These are phyloP conservation scores for Glaucidium brasilianum DNA, from an alignment of 2,113 vertebrate genomes.

Conservation along the genomic window DNA sequence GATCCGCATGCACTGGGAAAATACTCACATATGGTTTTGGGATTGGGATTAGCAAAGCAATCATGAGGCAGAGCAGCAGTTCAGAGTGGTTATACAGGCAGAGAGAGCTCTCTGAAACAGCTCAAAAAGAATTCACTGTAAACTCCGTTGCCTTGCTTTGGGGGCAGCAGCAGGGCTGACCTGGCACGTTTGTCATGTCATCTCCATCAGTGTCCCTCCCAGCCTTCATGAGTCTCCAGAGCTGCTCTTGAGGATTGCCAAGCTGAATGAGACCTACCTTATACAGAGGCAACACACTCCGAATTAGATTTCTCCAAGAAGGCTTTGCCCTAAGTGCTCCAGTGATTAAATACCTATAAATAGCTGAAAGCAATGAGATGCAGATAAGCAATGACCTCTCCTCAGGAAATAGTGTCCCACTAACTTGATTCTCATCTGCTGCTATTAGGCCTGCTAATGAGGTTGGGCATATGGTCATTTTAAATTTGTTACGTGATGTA, in stretches of 20 bases:
- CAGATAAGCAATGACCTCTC: background rate
- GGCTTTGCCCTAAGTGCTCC: background rate
- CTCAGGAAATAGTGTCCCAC: background rate
- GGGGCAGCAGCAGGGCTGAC: background rate
- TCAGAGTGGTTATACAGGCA: background rate
- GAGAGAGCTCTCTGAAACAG: background rate
- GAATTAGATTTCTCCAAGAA: background rate
- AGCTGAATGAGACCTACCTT: background rate
- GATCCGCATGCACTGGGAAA: background rate
- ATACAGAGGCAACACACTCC: background rate
- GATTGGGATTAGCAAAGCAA: background rate
- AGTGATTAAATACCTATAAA: constrained; percentile 13
- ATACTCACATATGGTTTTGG: background rate
- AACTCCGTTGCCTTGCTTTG: background rate
- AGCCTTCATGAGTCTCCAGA: background rate
- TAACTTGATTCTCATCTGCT: background rate
- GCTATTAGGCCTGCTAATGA: background rate
- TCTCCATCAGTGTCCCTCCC: background rate
- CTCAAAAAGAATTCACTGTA: background rate
- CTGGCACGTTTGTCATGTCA: background rate
- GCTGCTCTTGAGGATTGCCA: background rate
- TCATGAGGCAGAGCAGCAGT: background rate
- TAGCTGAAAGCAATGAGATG: background rate
- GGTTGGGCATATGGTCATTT: background rate
- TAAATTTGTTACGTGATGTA: background rate